Percentiles rank a stretch among this genome's conserved stretches.
Evolutionary conservation across 1,140 invertebrate species (phyloP).

Genomic region (Bombyx mori): DNA sequence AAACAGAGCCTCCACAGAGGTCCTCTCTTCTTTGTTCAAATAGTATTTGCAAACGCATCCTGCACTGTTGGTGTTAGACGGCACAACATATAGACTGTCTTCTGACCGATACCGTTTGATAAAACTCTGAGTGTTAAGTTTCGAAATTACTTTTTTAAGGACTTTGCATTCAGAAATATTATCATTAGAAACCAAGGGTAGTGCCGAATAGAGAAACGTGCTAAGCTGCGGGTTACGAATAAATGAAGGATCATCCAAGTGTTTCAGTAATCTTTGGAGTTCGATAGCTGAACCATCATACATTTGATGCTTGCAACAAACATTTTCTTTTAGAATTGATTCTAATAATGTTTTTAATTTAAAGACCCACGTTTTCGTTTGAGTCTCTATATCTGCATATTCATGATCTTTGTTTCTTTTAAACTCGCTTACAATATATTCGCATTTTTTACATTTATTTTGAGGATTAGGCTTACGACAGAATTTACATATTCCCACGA

Average conservation of each 20-base stretch:
- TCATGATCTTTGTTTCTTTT: slow-evolving; percentile 9
- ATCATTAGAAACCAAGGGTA: background rate
- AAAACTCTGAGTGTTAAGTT: slow-evolving; percentile 4
- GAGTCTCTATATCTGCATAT: slow-evolving; percentile 10
- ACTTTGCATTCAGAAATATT: slow-evolving; percentile 12
- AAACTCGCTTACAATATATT: slow-evolving; percentile 22
- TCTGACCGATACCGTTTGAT: background rate
- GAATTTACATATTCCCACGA: slow-evolving; percentile 24
- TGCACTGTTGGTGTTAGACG: background rate
- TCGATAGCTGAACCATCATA: slow-evolving; percentile 15
- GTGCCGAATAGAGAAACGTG: slow-evolving; percentile 1
- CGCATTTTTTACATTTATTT: slow-evolving; percentile 29
- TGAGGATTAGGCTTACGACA: slow-evolving; percentile 21
- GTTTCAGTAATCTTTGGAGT: slow-evolving; percentile 17
- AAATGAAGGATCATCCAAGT: slow-evolving; percentile 15
- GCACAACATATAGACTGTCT: background rate
- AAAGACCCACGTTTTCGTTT: slow-evolving; percentile 15
- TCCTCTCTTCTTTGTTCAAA: background rate
- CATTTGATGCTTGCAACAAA: slow-evolving; percentile 15
- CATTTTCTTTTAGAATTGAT: slow-evolving; percentile 12
- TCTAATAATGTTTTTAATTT: slow-evolving; percentile 19
- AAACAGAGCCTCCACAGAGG: too few relatives aligned
- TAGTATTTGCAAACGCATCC: slow-evolving; percentile 9
- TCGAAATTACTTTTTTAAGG: slow-evolving; percentile 10
- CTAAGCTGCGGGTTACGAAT: slow-evolving; percentile 13